A percentile compares a stretch with the other conserved stretches of the same genome.
These are phyloP conservation scores for Microctenopoma lineatum DNA, from an alignment of 2,797 vertebrate genomes.

Conservation along the genomic window DNA sequence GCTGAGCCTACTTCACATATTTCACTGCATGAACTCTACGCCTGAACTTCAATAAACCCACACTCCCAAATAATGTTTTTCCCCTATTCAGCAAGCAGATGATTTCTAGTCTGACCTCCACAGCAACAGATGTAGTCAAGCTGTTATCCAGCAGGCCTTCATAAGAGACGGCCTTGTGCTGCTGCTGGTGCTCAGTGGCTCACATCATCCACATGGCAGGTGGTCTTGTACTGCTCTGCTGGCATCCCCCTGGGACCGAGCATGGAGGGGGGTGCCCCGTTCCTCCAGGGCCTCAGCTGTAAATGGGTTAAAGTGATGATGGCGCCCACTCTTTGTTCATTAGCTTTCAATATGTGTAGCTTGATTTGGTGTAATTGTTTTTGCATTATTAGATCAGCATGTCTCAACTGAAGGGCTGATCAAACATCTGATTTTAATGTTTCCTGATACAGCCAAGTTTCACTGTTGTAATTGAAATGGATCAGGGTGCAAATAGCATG, in stretches of 20 bases:
- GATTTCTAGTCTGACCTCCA: constrained; percentile 15
- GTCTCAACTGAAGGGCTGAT: background rate
- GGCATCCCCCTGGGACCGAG: constrained; percentile 11
- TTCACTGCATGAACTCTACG: constrained; percentile 21
- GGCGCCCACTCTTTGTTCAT: constrained; percentile 53
- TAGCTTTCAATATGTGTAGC: constrained; percentile 59
- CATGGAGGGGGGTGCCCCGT: constrained; percentile 5
- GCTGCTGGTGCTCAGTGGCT: constrained; percentile 26
- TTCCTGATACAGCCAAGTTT: background rate
- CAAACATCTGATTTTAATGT: no score
- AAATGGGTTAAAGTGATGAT: constrained; percentile 57
- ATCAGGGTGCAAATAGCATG: no score
- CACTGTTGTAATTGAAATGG: no score
- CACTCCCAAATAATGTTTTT: constrained; percentile 28
- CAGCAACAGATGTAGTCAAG: constrained; percentile 46
- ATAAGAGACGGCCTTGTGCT: constrained; percentile 23
- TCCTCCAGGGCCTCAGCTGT: constrained; percentile 57
- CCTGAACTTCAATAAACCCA: constrained; percentile 43
- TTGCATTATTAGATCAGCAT: background rate
- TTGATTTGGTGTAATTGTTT: constrained; percentile 26
- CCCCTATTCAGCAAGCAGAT: constrained; percentile 15
- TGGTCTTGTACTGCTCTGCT: constrained; percentile 47
- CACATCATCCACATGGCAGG: constrained; percentile 52
- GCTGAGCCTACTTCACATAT: constrained; percentile 24
- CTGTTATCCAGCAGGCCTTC: constrained; percentile 37